phyloP scores from a whole-genome alignment of 1,140 invertebrate species.

The Metaphire vulgaris region DNA sequence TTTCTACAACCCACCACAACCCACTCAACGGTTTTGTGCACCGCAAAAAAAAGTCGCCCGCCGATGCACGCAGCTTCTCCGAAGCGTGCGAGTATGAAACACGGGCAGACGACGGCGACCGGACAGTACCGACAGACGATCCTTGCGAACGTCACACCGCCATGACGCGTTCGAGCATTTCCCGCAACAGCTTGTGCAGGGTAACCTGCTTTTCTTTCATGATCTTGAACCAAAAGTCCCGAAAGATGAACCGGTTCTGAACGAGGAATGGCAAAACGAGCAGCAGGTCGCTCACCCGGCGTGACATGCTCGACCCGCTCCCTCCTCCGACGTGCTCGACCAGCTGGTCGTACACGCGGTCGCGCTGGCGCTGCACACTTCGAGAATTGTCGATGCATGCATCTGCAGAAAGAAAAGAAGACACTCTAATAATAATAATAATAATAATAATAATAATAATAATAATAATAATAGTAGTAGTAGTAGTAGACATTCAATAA shows the following conservation, averaged over 20 bases:
- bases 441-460: not conserved
- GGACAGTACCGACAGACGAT: too few relatives aligned
- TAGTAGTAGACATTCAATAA: too few relatives aligned
- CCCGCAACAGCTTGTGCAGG: slow-evolving; percentile 13
- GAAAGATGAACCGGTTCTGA: slow-evolving; percentile 5
- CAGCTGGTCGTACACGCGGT: slow-evolving; percentile 1
- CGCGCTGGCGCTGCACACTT: slow-evolving; percentile 10
- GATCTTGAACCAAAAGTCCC: slow-evolving; percentile 18
- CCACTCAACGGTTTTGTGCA: too few relatives aligned
- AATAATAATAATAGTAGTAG: not conserved
- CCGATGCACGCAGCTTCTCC: too few relatives aligned
- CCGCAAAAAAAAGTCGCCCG: too few relatives aligned
- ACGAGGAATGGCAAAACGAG: slow-evolving; percentile 11
- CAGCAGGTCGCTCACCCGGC: slow-evolving; percentile 9
- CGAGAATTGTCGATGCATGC: slow-evolving; percentile 1
- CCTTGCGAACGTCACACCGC: slow-evolving; percentile 61
- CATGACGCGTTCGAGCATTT: slow-evolving; percentile 16
- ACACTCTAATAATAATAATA: not conserved
- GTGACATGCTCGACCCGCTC: not conserved
- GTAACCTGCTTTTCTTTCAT: not conserved
- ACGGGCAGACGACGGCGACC: too few relatives aligned
- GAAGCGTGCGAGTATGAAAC: too few relatives aligned
- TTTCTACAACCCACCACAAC: too few relatives aligned
- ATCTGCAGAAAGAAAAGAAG: not conserved
- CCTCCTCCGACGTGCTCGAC: slow-evolving; percentile 6